These are phyloP conservation scores for Halictus quadricinctus DNA, from an alignment of 2,888 invertebrate species.

Conservation along the genomic window DNA sequence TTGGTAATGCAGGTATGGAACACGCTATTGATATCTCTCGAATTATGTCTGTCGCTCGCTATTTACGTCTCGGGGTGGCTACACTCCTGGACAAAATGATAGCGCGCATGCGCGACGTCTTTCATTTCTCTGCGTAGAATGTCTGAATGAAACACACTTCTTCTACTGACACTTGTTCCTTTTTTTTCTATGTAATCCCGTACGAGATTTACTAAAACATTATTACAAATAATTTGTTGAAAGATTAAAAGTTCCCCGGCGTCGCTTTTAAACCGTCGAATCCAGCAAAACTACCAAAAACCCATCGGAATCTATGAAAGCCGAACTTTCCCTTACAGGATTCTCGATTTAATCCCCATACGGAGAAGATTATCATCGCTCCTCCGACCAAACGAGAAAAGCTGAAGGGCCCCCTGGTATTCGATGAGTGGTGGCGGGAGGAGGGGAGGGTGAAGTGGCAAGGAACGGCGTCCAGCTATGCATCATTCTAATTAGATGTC, in stretches of 20 bases:
- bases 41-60: neutral
- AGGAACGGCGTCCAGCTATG: neutral
- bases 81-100: neutral
- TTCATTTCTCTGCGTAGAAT: neutral
- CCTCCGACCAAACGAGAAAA: neutral
- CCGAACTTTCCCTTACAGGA: neutral
- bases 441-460: neutral
- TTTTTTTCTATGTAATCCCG: too few species aligned
- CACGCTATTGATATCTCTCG: neutral
- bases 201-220: too few species aligned
- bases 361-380: conserved; percentile 1
- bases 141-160: neutral
- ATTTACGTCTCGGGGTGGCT: neutral
- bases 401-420: neutral
- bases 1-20: conserved; percentile 11
- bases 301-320: neutral
- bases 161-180: too few species aligned
- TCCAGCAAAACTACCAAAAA: neutral
- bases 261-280: neutral
- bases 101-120: neutral
- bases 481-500: conserved; percentile 62
- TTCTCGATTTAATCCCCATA: neutral
- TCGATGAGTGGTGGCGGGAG: neutral
- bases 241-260: too few species aligned
- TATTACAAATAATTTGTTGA: too few species aligned